Percentiles rank a stretch among this genome's conserved stretches.
Conservation (phyloP, 1,140 invertebrate genomes). For the Camponotus floridanus region DNA sequence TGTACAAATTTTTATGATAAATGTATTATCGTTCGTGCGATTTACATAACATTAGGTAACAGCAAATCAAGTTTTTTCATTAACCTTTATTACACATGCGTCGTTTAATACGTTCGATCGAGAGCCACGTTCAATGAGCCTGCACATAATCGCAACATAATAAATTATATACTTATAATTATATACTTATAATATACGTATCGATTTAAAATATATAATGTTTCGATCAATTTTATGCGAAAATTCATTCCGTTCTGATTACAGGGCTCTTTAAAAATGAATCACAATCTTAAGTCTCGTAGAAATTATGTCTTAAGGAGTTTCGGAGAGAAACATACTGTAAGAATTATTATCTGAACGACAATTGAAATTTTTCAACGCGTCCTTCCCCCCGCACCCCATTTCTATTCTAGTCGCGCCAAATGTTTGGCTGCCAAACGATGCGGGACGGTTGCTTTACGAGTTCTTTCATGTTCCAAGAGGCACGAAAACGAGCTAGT, state of each 20-base stretch:
- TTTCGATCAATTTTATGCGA: conserved; percentile 18
- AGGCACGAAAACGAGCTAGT: conserved; percentile 21
- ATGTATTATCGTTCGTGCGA: conserved; percentile 6
- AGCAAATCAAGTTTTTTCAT: conserved; percentile 31
- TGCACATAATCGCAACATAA: not conserved
- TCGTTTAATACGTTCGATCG: not conserved
- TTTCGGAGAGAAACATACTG: not conserved
- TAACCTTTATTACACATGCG: conserved; percentile 37
- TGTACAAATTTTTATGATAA: conserved; percentile 25
- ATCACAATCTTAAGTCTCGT: not conserved
- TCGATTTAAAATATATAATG: not conserved
- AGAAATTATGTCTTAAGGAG: conserved; percentile 29
- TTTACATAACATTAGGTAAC: conserved; percentile 22
- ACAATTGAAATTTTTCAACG: conserved; percentile 47
- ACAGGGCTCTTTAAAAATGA: not conserved
- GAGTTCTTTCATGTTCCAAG: not conserved
- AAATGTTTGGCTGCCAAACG: conserved; percentile 45
- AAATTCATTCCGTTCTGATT: not conserved
- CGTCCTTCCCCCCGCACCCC: not conserved
- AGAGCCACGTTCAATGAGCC: not conserved
- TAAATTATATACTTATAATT: conserved; percentile 18
- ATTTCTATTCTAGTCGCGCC: conserved; percentile 22
- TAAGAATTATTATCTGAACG: conserved; percentile 11
- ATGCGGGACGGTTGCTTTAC: conserved; percentile 14
- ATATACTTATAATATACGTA: not conserved